Evolutionary conservation across 1,140 invertebrate genomes (phyloP).

Genomic region (Neodiprion pinetum): DNA sequence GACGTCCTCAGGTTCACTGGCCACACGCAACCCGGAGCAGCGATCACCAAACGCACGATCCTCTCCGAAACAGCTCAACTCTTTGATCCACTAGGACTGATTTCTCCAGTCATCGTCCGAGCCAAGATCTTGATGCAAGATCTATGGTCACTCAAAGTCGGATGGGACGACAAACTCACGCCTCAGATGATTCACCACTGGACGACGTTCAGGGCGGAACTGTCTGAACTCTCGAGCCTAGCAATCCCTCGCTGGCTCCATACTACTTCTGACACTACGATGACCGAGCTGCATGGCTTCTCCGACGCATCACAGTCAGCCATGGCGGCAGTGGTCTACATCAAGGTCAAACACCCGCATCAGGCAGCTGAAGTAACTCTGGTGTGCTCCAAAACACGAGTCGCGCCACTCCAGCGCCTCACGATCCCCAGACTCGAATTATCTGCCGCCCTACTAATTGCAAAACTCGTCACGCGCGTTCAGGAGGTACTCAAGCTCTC

Average conservation of each 20-base stretch:
- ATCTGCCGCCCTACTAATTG: constrained; percentile 24
- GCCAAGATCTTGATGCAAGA: constrained; percentile 42
- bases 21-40: neutral
- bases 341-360: neutral
- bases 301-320: constrained; percentile 19
- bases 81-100: constrained; percentile 7
- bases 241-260: constrained; percentile 25
- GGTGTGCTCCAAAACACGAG: constrained; percentile 13
- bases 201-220: neutral
- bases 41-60: constrained; percentile 4
- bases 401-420: constrained; percentile 19
- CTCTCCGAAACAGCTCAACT: neutral
- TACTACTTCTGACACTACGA: neutral
- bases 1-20: neutral
- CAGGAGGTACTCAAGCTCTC: neutral
- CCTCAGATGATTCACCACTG: neutral
- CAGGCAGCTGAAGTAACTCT: neutral
- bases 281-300: constrained; percentile 22
- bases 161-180: constrained; percentile 42
- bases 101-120: constrained; percentile 28
- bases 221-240: neutral
- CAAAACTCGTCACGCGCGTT: neutral
- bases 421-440: constrained; percentile 17
- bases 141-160: constrained; percentile 36
- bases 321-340: constrained; percentile 13